Conservation (phyloP, 2,888 invertebrate genomes). For the Trachelus tabidus region DNA sequence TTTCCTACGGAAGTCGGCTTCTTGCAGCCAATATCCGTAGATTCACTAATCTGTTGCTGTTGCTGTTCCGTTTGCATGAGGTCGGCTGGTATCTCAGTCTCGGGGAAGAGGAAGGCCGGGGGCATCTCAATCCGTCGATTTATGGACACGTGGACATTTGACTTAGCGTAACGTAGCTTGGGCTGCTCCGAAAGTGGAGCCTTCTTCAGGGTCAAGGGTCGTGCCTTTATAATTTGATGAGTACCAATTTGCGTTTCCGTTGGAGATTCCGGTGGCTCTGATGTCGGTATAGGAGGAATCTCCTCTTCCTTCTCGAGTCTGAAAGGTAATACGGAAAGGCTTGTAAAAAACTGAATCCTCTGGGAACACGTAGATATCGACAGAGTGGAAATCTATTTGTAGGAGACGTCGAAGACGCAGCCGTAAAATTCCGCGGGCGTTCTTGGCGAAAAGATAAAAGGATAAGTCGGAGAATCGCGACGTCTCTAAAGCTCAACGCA, state of each 20-base stretch:
- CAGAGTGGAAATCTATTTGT: background rate
- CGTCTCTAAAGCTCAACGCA: background rate
- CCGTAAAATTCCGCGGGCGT: background rate
- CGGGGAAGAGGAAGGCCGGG: slow-evolving; percentile 83
- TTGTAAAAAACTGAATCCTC: background rate
- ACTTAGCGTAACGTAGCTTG: slow-evolving; percentile 73
- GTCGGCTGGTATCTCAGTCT: slow-evolving; percentile 76
- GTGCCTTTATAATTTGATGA: slow-evolving; percentile 76
- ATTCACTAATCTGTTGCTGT: slow-evolving; percentile 54
- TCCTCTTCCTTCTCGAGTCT: slow-evolving; percentile 59
- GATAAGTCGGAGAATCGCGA: background rate
- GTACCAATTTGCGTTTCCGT: slow-evolving; percentile 52
- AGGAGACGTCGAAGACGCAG: background rate
- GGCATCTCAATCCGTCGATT: slow-evolving; percentile 85
- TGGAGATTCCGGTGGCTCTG: slow-evolving; percentile 62
- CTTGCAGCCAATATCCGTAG: slow-evolving; percentile 43
- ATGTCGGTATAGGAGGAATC: slow-evolving; percentile 61
- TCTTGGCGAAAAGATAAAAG: background rate
- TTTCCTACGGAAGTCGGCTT: slow-evolving; percentile 28
- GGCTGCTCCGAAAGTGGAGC: slow-evolving; percentile 85
- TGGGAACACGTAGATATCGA: background rate
- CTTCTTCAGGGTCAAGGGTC: slow-evolving; percentile 85
- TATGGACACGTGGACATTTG: slow-evolving; percentile 75
- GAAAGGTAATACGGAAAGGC: slow-evolving; percentile 14
- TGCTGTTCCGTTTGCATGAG: slow-evolving; percentile 65